phyloP scores from a whole-genome alignment of 1,140 invertebrate species.

The Dinoponera quadriceps region DNA sequence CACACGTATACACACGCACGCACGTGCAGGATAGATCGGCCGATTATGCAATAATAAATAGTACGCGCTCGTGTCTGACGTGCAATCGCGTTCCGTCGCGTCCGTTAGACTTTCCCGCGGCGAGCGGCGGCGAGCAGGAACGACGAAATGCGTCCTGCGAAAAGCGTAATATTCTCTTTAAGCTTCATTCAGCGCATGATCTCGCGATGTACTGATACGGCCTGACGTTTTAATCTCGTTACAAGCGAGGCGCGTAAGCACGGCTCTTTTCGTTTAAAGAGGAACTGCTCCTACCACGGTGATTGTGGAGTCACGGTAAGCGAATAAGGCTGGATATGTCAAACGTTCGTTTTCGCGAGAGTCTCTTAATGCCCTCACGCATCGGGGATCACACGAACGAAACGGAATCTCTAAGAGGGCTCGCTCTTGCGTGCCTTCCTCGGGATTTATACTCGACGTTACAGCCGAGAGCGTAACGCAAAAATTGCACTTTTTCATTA shows the following conservation, averaged over 20 bases:
- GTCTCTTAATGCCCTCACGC: conserved; percentile 41
- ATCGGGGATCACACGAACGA: conserved; percentile 43
- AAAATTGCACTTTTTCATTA: conserved; percentile 11
- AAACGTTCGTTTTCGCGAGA: conserved; percentile 41
- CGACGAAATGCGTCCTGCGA: conserved; percentile 25
- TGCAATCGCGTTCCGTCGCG: not conserved
- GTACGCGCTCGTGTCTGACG: not conserved
- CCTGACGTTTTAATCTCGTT: conserved; percentile 65
- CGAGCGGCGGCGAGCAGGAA: not conserved
- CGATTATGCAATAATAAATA: too few relatives aligned
- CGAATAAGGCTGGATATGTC: conserved; percentile 61
- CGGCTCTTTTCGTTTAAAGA: conserved; percentile 22
- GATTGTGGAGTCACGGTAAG: conserved; percentile 38
- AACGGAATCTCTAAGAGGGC: conserved; percentile 28
- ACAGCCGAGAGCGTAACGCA: conserved; percentile 1
- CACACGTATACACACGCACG: too few relatives aligned
- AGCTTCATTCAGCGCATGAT: conserved; percentile 51
- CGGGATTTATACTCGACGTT: not conserved
- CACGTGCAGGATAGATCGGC: too few relatives aligned
- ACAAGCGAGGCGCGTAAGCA: conserved; percentile 53
- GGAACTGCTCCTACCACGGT: conserved; percentile 37
- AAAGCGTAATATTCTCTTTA: conserved; percentile 55
- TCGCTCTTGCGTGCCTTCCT: conserved; percentile 1
- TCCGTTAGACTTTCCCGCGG: not conserved
- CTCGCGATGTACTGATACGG: conserved; percentile 51